Evolutionary conservation across 2,113 vertebrate species (phyloP), one percentile per base, ranked within the genome.

Genomic region (Catagonus wagneri): DNA sequence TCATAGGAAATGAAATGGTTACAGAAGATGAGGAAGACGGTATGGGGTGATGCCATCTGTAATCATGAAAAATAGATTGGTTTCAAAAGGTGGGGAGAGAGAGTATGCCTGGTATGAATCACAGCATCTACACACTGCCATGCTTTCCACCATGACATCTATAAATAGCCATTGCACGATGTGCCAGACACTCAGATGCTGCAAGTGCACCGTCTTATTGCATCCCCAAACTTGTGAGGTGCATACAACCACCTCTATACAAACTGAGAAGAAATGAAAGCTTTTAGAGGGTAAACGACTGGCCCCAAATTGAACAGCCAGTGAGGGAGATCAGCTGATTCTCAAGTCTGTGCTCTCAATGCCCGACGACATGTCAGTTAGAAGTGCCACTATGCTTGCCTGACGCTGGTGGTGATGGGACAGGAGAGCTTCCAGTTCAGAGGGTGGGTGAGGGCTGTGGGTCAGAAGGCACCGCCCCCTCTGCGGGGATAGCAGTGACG

Each of bases 161-260:
- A 16, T 7, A 63, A n/a, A 34, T 3, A 65, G 63, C 1, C 23
- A 66, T 2, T 25, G 16, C 2, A 20, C 34, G 11, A 5, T 1
- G 6, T 6, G 7, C 44, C 60, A 25, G 36, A 22, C 15, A 56
- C 72, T 23, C 3, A 29, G 61, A 63, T 16, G 39, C 20, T 2
- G 12, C 63, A 3, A 14, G 7, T 16, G 6, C 10, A 63, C 3
- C n/a, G 50, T 52, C 52, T 93, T 25, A 54, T 13, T 32, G 79
- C 20, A 72, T 81, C 20, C 27, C 87, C 65, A 65, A 4, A 39
- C 3, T 32, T 19, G 5, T 20, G 29, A 89, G 63, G 52, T 54
- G 88, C 61, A 15, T 19, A 29, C 4, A 23, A 52, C 32, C 5
- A 17, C 6, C 6, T 10, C 25, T 34, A 32, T 29, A 44, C 20